Evolutionary conservation across 2,113 vertebrate genomes (phyloP).

Genomic region (Speoplatyrhinus poulsoni): DNA sequence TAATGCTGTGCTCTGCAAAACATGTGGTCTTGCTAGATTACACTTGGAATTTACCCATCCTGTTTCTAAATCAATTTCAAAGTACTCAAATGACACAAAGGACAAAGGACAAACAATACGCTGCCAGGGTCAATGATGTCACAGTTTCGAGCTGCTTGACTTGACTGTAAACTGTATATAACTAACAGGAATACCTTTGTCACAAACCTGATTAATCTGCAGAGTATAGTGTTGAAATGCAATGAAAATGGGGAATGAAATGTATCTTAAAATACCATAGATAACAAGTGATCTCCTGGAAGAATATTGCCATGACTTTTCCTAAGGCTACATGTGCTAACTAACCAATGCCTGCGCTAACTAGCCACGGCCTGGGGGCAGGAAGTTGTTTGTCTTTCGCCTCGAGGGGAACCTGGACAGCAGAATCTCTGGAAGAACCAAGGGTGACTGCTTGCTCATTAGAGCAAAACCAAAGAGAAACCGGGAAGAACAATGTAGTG

Average conservation of each 20-base stretch:
- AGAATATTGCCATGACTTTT: conserved; percentile 16
- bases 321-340: conserved; percentile 11
- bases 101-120: not conserved
- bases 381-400: conserved; percentile 27
- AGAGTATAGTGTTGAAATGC: not conserved
- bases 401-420: conserved; percentile 30
- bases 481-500: conserved; percentile 30
- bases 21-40: conserved; percentile 22
- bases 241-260: conserved; percentile 4
- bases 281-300: conserved; percentile 7
- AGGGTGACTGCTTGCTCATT: conserved; percentile 41
- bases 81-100: conserved; percentile 17
- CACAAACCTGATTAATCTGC: not conserved
- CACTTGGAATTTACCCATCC: conserved; percentile 14
- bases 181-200: not conserved
- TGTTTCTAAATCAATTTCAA: conserved; percentile 9
- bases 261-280: not conserved
- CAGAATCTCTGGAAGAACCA: conserved; percentile 25
- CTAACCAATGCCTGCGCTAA: conserved; percentile 21
- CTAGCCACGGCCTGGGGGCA: conserved; percentile 32
- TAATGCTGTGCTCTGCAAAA: not conserved
- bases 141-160: no score
- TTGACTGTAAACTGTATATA: not conserved
- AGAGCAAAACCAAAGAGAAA: conserved; percentile 21
- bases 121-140: no score